Conservation (phyloP, 2,888 invertebrate genomes). For the Chymomyza fuscimana region DNA sequence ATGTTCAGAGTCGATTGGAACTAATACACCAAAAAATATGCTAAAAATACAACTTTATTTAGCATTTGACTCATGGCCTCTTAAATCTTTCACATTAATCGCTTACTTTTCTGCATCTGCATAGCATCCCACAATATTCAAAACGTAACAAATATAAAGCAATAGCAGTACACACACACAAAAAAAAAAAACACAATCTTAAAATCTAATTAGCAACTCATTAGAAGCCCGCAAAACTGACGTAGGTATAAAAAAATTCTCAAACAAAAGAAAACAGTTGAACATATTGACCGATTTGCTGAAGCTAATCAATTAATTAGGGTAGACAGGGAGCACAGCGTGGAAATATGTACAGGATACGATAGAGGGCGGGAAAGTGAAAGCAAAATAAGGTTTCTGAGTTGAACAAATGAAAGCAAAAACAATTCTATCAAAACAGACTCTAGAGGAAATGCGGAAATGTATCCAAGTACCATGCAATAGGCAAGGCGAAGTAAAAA, state of each 20-base stretch:
- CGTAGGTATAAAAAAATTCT: constrained; percentile 44
- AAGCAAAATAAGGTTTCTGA: not conserved
- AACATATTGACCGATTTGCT: constrained; percentile 78
- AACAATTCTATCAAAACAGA: constrained; percentile 64
- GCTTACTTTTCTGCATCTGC: not conserved
- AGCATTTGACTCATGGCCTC: no score
- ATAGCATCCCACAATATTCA: not conserved
- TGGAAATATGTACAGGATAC: no score
- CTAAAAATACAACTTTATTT: no score
- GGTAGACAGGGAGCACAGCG: constrained; percentile 31
- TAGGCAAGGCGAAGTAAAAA: constrained; percentile 52
- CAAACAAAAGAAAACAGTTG: constrained; percentile 27
- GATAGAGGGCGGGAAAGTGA: not conserved
- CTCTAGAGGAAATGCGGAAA: not conserved
- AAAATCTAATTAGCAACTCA: constrained; percentile 78
- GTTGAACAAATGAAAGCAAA: constrained; percentile 32
- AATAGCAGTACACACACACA: not conserved
- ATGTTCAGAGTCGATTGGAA: no score
- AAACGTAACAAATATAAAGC: not conserved
- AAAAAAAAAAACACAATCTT: constrained; percentile 45
- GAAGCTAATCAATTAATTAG: constrained; percentile 79
- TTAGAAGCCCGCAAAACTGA: constrained; percentile 50
- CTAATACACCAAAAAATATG: no score
- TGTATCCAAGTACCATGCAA: not conserved
- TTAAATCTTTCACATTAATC: no score